A percentile compares a stretch with the other conserved stretches of the same genome.
phyloP scores from a whole-genome alignment of 92 coral and sea anemone species.

The Desmophyllum pertusum region DNA sequence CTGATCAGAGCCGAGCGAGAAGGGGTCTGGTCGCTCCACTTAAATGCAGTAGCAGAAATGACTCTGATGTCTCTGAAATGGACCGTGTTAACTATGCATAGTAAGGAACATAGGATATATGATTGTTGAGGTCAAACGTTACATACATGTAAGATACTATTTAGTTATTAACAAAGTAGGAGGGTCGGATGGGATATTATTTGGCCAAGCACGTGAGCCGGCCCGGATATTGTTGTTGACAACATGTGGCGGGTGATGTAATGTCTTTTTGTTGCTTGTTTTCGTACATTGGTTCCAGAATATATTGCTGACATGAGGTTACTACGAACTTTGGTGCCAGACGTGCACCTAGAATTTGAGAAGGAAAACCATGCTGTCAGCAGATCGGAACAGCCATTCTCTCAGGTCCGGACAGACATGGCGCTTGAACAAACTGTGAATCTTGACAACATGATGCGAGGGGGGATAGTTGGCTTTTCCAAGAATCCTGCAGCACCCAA shows the following conservation, averaged over 20 bases:
- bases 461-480: constrained; percentile 49
- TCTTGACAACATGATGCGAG: constrained; percentile 65
- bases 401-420: constrained; percentile 57
- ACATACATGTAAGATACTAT: no score
- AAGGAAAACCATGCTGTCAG: constrained; percentile 54
- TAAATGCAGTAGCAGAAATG: constrained; percentile 52
- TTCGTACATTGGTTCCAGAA: constrained; percentile 62
- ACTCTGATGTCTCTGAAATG: constrained; percentile 51
- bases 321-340: constrained; percentile 51
- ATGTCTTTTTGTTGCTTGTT: not conserved
- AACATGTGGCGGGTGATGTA: not conserved
- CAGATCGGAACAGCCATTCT: constrained; percentile 59
- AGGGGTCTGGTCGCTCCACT: constrained; percentile 61
- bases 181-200: no score
- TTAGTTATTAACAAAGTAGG: no score
- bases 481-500: not conserved
- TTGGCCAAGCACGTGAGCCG: no score
- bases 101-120: not conserved
- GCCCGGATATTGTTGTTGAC: not conserved
- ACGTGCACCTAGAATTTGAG: constrained; percentile 50
- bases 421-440: constrained; percentile 48
- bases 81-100: constrained; percentile 61
- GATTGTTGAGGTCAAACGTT: no score
- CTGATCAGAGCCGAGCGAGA: constrained; percentile 68
- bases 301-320: constrained; percentile 68